phyloP scores from a whole-genome alignment of 2,113 vertebrate species.

The Petrocephalus microphthalmus region DNA sequence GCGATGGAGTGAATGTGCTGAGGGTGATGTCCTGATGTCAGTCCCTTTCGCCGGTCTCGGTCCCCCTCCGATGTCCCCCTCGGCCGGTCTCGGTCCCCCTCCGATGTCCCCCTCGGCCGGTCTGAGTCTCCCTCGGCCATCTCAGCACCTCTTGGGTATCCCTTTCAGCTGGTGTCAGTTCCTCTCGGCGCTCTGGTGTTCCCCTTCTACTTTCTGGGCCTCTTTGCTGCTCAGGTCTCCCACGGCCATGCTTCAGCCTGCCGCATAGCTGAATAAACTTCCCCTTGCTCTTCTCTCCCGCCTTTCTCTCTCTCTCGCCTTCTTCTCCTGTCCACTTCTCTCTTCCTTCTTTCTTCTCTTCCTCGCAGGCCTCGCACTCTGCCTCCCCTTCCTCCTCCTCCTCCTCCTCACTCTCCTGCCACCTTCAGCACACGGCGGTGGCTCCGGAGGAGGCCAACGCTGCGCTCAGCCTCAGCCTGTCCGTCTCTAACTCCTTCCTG shows the following conservation, averaged over 20 bases:
- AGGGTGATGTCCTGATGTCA: background rate
- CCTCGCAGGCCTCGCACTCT: slow-evolving; percentile 85
- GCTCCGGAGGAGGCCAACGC: slow-evolving; percentile 80
- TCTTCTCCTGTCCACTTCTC: slow-evolving; percentile 29
- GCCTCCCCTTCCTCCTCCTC: slow-evolving; percentile 87
- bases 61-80: too few relatives aligned
- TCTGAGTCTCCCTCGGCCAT: too few relatives aligned
- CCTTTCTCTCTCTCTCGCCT: background rate
- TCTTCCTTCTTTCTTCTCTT: slow-evolving; percentile 49
- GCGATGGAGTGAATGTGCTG: background rate
- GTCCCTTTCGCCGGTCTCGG: too few relatives aligned
- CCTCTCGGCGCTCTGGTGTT: background rate
- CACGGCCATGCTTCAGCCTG: slow-evolving; percentile 13
- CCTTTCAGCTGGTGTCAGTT: background rate
- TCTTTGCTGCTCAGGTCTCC: slow-evolving; percentile 11
- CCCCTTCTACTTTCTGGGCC: background rate
- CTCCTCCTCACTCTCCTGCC: slow-evolving; percentile 74
- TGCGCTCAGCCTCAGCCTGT: slow-evolving; percentile 89
- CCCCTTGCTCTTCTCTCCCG: slow-evolving; percentile 23
- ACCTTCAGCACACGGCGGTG: slow-evolving; percentile 84
- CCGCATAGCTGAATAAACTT: slow-evolving; percentile 22
- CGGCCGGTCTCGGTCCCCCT: too few relatives aligned
- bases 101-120: too few relatives aligned
- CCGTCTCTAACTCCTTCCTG: slow-evolving; percentile 98
- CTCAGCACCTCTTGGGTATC: too few relatives aligned